Evolutionary conservation across 2,797 vertebrate species (phyloP), one percentile per base, ranked within the genome.

Genomic region (Anas flavirostris): DNA sequence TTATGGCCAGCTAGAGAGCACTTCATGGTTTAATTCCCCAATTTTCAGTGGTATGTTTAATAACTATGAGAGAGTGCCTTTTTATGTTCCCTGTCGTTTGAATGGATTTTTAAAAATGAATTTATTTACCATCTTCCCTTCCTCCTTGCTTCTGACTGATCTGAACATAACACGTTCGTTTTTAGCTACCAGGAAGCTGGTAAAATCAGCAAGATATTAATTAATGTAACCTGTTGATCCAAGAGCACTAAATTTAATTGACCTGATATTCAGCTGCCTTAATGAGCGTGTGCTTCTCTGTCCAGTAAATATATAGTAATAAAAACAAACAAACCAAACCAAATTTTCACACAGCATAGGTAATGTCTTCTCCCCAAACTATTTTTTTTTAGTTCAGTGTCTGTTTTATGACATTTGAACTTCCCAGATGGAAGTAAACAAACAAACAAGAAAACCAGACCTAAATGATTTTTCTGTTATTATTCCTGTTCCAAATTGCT

Each of bases 1-100:
- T 97, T 98, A 97, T 97, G 95, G 89, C 96, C 93, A 97, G 95
- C 97, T 92, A 85, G 97, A 97, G 98, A 98, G 96, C 82, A 93
- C 96, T 98, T 98, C 91, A 88, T 97, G 95, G 93, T 97, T 98
- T 97, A 98, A 97, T 97, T 97, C 96, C 74, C 92, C 92, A 83
- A 26, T 97, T 97, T 97, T 97, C 76, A 50, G 93, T 80, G 94
- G 83, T 96, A 93, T 90, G 93, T 97, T 91, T 97, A 97, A 97
- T 97, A 97, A 97, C 96, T 93, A 76, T 76, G 96, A 84, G 78
- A 95, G 93, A 97, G 92, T 87, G 85, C 46, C 22, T 14, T 83
- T 97, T 97, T 96, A 96, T 96, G 96, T 92, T 96, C 74, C 85
- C 88, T 95, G 86, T 87, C n/a, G 14, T 56, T 48, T 76, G 84